Base-by-base conservation (phyloP, 2,113 vertebrate species). In the Pithys albifrons region DNA sequence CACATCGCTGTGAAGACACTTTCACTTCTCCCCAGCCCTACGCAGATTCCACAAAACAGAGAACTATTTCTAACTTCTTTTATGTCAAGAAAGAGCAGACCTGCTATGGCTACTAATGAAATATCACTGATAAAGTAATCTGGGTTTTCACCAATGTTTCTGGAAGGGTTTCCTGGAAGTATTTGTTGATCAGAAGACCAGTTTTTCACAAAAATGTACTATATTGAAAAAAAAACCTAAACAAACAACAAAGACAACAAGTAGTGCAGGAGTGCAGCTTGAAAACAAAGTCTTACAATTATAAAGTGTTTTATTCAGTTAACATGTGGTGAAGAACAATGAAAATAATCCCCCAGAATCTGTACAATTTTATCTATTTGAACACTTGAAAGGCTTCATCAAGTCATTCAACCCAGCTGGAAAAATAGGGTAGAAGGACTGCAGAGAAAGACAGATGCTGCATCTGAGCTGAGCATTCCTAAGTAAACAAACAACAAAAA, bases 361-460 rank as follows among this genome's bases (percentile, higher is more conserved):
- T 87, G 78, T 95, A 96, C 95, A 94, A 91, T 97, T 96, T 96
- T 93, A 95, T 88, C 95, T 92, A 95, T 95, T 88, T 97, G 96
- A 97, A 85, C 90, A 94, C 69, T 97, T 97, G 90, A 97, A 97
- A 96, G 91, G 89, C 87, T 97, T 97, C 97, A 98, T 97, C 91
- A 97, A 96, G 91, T 62, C 97, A 96, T 94, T 97, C 95, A 91
- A 95, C 82, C 91, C 85, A 96, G 92, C 93, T 94, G 80, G 62
- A 85, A 97, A 95, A 95, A 95, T 17, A 5, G 52, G 39, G 62
- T 35, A 54, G 69, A 97, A 80, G 84, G 74, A 87, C 67, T 41
- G n/a, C 95, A 95, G 62, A 94, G 88, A 96, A 90, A 97, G 92
- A 94, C 97, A 98, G 97, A 98, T 96, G 94, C 96, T 94, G 57